Conservation (phyloP, 2,797 vertebrate genomes). For the Acanthornis magna region DNA sequence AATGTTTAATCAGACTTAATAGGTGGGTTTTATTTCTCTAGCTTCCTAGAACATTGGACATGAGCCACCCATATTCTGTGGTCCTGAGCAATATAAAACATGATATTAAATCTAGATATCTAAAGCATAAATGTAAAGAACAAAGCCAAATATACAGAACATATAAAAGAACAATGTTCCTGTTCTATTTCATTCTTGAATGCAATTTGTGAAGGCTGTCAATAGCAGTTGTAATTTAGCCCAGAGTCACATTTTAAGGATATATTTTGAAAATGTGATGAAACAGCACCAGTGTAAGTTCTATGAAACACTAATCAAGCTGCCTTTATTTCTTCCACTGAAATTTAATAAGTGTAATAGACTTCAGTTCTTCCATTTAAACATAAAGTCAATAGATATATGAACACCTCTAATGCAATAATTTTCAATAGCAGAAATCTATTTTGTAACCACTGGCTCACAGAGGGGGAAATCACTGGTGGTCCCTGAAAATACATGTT, state of each 20-base stretch:
- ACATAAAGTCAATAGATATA: constrained; percentile 57
- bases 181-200: not conserved
- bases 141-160: not conserved
- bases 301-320: not conserved
- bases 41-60: not conserved
- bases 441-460: constrained; percentile 6
- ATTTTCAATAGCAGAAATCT: constrained; percentile 32
- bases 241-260: not conserved
- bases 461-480: not conserved
- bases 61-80: not conserved
- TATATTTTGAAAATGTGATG: not conserved
- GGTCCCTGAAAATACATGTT: not conserved
- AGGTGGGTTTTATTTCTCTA: not conserved
- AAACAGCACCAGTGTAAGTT: not conserved
- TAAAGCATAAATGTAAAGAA: not conserved
- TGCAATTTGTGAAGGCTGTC: constrained; percentile 26
- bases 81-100: not conserved
- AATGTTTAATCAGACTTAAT: not conserved
- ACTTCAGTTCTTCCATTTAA: constrained; percentile 37
- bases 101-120: not conserved
- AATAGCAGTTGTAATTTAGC: not conserved
- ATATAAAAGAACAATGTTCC: not conserved
- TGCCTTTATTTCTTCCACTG: constrained; percentile 2
- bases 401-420: constrained; percentile 33
- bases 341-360: constrained; percentile 36